phyloP scores from a whole-genome alignment of 2,888 invertebrate genomes.

The Folsomia manolachei region DNA sequence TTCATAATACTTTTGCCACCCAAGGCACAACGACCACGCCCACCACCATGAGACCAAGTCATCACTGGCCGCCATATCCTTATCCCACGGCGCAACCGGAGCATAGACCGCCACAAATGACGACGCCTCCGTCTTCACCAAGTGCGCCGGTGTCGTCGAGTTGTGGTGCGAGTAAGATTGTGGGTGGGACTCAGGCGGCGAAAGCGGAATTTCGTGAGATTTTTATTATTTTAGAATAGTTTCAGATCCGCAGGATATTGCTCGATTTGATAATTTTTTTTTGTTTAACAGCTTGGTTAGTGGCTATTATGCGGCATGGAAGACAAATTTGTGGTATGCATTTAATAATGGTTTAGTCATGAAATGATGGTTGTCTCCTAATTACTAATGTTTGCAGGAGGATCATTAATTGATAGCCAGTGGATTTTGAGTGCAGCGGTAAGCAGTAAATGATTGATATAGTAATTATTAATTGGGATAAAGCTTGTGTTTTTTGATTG shows the following conservation, averaged over 20 bases:
- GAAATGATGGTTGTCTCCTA: too few relatives aligned
- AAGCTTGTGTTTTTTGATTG: too few relatives aligned
- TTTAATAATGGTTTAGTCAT: too few relatives aligned
- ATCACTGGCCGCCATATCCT: neutral
- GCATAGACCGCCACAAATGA: neutral
- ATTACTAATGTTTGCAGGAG: too few relatives aligned
- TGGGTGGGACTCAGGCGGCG: constrained; percentile 39
- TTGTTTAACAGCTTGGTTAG: constrained; percentile 53
- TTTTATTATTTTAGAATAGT: constrained; percentile 10
- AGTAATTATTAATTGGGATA: too few relatives aligned
- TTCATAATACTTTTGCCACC: neutral
- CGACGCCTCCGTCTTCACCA: neutral
- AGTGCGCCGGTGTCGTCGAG: constrained; percentile 29
- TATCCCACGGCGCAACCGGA: neutral
- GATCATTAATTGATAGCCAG: constrained; percentile 72
- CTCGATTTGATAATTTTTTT: neutral
- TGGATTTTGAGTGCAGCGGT: constrained; percentile 51
- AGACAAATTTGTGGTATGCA: constrained; percentile 88
- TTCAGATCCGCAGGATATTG: constrained; percentile 3
- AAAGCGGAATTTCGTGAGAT: constrained; percentile 19
- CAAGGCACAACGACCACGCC: neutral
- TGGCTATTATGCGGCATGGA: constrained; percentile 76
- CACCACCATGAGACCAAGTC: neutral
- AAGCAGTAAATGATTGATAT: too few relatives aligned
- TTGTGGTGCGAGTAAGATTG: constrained; percentile 33